A percentile compares a stretch with the other conserved stretches of the same genome.
phyloP scores from a whole-genome alignment of 1,140 invertebrate species.

The Orussus abietinus region DNA sequence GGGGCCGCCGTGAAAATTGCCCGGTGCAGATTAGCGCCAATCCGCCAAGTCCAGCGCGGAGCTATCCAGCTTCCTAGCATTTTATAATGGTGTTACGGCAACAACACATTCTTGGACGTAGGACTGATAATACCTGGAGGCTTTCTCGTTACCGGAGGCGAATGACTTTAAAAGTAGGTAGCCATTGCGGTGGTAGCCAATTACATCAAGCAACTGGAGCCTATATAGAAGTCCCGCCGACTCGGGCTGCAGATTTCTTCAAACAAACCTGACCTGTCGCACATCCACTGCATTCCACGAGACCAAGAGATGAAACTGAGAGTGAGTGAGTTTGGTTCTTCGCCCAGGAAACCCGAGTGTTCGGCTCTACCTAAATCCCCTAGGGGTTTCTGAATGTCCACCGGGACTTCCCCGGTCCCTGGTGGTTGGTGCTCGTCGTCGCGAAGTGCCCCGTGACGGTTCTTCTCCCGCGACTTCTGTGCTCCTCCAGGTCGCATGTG shows the following conservation, averaged over 20 bases:
- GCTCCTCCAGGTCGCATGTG: no score
- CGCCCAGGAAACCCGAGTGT: no score
- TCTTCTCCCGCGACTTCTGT: no score
- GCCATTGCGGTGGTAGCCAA: conserved; percentile 25
- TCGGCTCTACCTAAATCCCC: no score
- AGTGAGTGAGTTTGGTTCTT: conserved; percentile 22
- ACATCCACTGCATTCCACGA: conserved; percentile 18
- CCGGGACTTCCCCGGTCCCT: no score
- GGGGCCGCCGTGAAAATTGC: no score
- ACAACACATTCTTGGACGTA: conserved; percentile 19
- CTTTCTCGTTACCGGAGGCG: conserved; percentile 28
- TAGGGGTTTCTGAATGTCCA: no score
- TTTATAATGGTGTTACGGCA: conserved; percentile 6
- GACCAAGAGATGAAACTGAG: conserved; percentile 12
- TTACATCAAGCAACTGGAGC: conserved; percentile 19
- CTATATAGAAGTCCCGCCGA: conserved; percentile 38
- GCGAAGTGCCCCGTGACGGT: no score
- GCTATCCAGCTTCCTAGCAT: conserved; percentile 14
- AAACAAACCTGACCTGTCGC: conserved; percentile 24
- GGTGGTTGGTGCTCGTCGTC: no score
- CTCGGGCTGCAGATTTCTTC: conserved; percentile 31
- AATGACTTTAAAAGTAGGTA: conserved; percentile 39
- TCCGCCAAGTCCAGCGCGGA: no score
- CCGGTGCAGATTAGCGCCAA: no score
- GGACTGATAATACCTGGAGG: conserved; percentile 24